phyloP scores from a whole-genome alignment of 92 coral and sea anemone genomes.

The Meandrina meandrites region DNA sequence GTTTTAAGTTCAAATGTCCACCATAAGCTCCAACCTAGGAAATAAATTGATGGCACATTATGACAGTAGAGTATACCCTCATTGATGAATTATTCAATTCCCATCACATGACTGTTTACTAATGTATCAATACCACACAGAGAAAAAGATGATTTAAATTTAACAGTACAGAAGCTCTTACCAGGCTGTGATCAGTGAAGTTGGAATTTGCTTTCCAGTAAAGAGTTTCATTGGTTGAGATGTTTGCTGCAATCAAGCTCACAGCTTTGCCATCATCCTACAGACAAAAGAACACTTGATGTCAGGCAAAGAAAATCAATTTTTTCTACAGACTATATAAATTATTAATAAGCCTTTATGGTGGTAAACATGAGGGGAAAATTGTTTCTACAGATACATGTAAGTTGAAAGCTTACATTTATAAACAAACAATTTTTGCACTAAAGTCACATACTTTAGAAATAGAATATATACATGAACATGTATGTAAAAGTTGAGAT shows the following conservation, averaged over 20 bases:
- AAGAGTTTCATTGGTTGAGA: constrained; percentile 65
- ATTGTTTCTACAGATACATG: too few species aligned
- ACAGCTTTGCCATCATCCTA: constrained; percentile 37
- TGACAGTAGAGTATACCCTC: not conserved
- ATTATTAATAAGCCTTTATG: too few species aligned
- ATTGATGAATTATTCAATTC: too few species aligned
- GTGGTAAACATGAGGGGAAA: too few species aligned
- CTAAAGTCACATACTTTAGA: too few species aligned
- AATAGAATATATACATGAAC: too few species aligned
- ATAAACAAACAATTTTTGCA: too few species aligned
- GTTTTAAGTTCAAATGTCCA: constrained; percentile 77
- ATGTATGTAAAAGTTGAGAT: too few species aligned
- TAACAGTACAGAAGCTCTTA: constrained; percentile 20
- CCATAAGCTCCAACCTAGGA: constrained; percentile 89
- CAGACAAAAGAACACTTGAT: not conserved
- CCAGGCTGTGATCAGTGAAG: constrained; percentile 80
- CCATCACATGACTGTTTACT: not conserved
- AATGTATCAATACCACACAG: not conserved
- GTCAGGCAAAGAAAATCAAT: not conserved
- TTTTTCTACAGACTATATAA: not conserved
- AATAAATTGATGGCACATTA: not conserved
- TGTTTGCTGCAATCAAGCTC: constrained; percentile 70
- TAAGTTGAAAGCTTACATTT: too few species aligned
- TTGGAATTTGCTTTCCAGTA: constrained; percentile 78
- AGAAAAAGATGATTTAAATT: not conserved